These are phyloP conservation scores for Cercopithecus diana DNA, from an alignment of 2,797 vertebrate genomes.

Conservation along the genomic window DNA sequence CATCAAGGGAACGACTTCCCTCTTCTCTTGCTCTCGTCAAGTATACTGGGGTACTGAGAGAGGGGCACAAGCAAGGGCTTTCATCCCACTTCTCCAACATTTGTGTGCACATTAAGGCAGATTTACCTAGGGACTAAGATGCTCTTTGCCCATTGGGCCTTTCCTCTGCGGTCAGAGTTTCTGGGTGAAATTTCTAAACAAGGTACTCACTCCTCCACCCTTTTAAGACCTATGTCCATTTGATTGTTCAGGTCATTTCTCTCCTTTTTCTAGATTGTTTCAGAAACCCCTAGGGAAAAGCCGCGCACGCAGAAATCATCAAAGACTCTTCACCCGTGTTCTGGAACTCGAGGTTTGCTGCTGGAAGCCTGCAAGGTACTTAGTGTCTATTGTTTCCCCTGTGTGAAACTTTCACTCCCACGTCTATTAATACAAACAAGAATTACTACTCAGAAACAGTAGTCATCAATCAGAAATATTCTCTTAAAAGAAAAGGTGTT, in stretches of 20 bases:
- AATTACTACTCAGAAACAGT: conserved; percentile 37
- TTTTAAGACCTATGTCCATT: not conserved
- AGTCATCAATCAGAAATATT: conserved; percentile 35
- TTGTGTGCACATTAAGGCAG: not conserved
- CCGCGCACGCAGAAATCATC: not conserved
- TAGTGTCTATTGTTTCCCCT: not conserved
- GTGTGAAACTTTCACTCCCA: not conserved
- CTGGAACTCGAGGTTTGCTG: not conserved
- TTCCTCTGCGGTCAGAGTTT: conserved; percentile 24
- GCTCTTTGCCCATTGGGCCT: conserved; percentile 4
- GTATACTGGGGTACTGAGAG: not conserved
- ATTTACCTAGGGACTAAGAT: not conserved
- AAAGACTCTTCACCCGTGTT: not conserved
- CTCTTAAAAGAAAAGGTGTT: conserved; percentile 20
- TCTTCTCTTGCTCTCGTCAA: not conserved
- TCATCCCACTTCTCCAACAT: not conserved
- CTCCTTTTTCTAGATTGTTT: not conserved
- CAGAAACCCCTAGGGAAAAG: not conserved
- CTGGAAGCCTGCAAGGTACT: not conserved
- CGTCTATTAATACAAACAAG: not conserved
- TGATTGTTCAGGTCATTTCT: not conserved
- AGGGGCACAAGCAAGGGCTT: not conserved
- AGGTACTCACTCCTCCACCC: not conserved
- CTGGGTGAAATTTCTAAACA: conserved; percentile 28
- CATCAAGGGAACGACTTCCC: not conserved